Evolutionary conservation across 2,797 vertebrate species (phyloP), one percentile per base, ranked within the genome.

Genomic region (Acanthiza pusilla): DNA sequence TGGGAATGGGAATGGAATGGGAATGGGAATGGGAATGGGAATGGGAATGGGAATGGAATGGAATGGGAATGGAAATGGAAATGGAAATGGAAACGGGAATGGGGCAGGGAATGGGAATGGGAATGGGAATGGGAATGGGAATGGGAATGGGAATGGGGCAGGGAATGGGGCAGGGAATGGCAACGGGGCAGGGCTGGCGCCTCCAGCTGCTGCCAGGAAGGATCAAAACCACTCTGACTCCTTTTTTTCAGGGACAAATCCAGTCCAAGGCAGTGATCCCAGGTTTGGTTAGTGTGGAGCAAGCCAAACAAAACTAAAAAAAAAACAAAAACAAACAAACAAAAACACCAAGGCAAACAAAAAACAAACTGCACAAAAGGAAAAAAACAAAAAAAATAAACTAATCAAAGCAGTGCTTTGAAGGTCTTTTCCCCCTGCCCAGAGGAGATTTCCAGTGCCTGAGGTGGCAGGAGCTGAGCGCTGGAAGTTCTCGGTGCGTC

Each of bases 281-380:
- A 0, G 3, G 4, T 14, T 18, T 11, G 73, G 63, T 36, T 3
- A 3, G 26, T 10, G 71, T 0, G 3, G 42, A 17, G 76, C 2
- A 5, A 13, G 51, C 2, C 81, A 38, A 38, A 38, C 38, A 38
- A 38, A 38, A 38, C 38, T 36, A 36, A 36, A 36, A 36, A 36
- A 38, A 38, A 38, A 38, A 38, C 11, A 36, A 36, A 36, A 36
- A 36, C 36, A 36, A 36, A 36, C 38, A 38, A 38, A 38, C 38
- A 38, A 38, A 38, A 38, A 38, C 38, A 38, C 38, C 38, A 38
- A 38, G 38, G 12, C 38, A 38, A 38, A 38, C 38, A 38, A 38
- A 38, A 38, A 38, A 10, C 38, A 38, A 38, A 38, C 38, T 38
- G 12, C 38, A 38, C 38, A 38, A 38, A 38, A 38, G 38, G 12